Evolutionary conservation across 2,797 vertebrate species (phyloP).

Genomic region (Liparis tanakae): DNA sequence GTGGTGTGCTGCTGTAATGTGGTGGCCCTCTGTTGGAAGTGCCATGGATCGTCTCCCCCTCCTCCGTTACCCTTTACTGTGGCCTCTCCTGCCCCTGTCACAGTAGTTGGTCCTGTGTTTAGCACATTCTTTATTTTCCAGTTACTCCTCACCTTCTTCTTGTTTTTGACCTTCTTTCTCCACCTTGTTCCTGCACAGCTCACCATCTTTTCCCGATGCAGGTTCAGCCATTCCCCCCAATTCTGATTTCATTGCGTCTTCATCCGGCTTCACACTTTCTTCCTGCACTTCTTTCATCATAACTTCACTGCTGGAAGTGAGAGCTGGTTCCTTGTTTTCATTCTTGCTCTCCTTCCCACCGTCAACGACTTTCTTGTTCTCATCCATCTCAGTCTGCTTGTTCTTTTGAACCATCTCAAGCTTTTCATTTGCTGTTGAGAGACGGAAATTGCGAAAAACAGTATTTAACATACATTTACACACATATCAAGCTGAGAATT

Average conservation of each 20-base stretch:
- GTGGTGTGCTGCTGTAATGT: slow-evolving; percentile 77
- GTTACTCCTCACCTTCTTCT: slow-evolving; percentile 63
- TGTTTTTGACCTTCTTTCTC: slow-evolving; percentile 41
- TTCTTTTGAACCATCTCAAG: slow-evolving; percentile 38
- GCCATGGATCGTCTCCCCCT: slow-evolving; percentile 61
- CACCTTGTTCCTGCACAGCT: slow-evolving; percentile 19
- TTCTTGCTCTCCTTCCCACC: slow-evolving; percentile 29
- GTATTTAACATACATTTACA: slow-evolving; percentile 6
- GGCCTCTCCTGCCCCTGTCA: slow-evolving; percentile 70
- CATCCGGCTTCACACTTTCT: slow-evolving; percentile 53
- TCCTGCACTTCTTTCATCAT: slow-evolving; percentile 44
- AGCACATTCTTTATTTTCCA: slow-evolving; percentile 32
- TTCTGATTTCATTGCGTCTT: slow-evolving; percentile 33
- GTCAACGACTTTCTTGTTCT: slow-evolving; percentile 29
- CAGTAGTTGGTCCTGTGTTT: slow-evolving; percentile 80
- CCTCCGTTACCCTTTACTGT: slow-evolving; percentile 64
- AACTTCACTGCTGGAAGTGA: slow-evolving; percentile 13
- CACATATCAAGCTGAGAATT: neutral
- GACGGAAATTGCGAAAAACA: slow-evolving; percentile 18
- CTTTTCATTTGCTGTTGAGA: slow-evolving; percentile 38
- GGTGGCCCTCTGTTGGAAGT: slow-evolving; percentile 79
- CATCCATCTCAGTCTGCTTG: slow-evolving; percentile 29
- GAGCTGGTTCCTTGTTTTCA: slow-evolving; percentile 36
- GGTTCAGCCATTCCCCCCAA: slow-evolving; percentile 17
- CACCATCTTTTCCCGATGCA: slow-evolving; percentile 34